Evolutionary conservation across 2,797 vertebrate species (phyloP).

Genomic region (Hyperoplus lanceolatus): DNA sequence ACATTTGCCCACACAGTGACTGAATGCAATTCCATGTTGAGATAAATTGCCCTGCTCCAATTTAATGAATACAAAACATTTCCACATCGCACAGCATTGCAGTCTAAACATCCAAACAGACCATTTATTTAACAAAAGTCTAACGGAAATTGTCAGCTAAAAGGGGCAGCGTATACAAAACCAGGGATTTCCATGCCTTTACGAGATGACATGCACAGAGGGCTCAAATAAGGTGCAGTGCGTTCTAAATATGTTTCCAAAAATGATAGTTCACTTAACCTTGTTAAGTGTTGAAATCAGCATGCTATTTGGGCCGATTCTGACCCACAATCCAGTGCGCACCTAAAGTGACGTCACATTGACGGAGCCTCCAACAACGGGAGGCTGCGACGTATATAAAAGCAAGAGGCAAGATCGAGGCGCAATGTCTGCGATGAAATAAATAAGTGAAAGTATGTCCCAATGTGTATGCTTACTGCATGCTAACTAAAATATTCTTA

Average conservation of each 20-base stretch:
- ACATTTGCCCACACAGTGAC: constrained; percentile 23
- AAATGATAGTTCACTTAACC: constrained; percentile 17
- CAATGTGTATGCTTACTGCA: too few species aligned
- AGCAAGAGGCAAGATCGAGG: too few species aligned
- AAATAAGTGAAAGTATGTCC: too few species aligned
- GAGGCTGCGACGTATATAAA: too few species aligned
- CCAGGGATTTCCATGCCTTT: constrained; percentile 51
- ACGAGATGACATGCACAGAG: constrained; percentile 43
- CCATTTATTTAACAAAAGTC: constrained; percentile 52
- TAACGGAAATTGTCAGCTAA: constrained; percentile 46
- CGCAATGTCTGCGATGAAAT: too few species aligned
- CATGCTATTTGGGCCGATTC: too few species aligned
- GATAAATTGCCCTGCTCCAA: constrained; percentile 43
- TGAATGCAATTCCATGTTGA: constrained; percentile 46
- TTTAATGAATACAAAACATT: constrained; percentile 38
- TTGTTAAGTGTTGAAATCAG: background rate
- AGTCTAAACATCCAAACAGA: constrained; percentile 33
- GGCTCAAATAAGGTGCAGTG: constrained; percentile 28
- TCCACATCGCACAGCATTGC: constrained; percentile 18
- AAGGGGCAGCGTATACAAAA: constrained; percentile 45
- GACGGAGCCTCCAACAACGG: too few species aligned
- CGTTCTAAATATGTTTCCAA: constrained; percentile 28
- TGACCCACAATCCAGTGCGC: too few species aligned
- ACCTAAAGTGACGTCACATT: too few species aligned
- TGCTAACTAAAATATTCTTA: too few species aligned